Percentiles rank a stretch among this genome's conserved stretches.
Evolutionary conservation across 2,888 invertebrate species (phyloP).

Genomic region (Hydraecia micacea): DNA sequence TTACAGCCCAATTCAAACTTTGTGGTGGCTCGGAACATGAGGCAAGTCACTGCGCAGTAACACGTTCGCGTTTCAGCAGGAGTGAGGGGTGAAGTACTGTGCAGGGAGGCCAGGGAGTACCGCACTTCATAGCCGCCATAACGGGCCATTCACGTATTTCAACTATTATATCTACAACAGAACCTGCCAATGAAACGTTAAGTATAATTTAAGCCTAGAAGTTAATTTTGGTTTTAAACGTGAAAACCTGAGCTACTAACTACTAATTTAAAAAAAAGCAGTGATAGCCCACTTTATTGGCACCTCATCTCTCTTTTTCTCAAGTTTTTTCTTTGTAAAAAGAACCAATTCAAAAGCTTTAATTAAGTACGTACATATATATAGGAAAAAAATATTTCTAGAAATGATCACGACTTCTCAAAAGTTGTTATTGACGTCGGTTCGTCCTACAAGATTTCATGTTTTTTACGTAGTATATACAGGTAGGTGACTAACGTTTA

Average conservation of each 20-base stretch:
- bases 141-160: background rate
- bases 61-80: background rate
- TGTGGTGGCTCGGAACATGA: background rate
- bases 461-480: slow-evolving; percentile 8
- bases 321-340: background rate
- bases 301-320: background rate
- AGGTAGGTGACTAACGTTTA: slow-evolving; percentile 2
- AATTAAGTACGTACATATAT: background rate
- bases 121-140: background rate
- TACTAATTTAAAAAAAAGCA: background rate
- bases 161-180: background rate
- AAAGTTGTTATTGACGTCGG: slow-evolving; percentile 6
- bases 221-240: background rate
- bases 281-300: background rate
- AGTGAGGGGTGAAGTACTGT: background rate
- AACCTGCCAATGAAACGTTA: background rate
- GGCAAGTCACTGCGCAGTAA: background rate
- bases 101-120: background rate
- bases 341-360: background rate
- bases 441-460: slow-evolving; percentile 2
- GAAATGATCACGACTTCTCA: slow-evolving; percentile 6
- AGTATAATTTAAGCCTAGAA: background rate
- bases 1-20: background rate
- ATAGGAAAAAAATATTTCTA: slow-evolving; percentile 10
- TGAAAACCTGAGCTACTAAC: no score